Conservation (phyloP, 1,140 invertebrate genomes). For the Mya arenaria region DNA sequence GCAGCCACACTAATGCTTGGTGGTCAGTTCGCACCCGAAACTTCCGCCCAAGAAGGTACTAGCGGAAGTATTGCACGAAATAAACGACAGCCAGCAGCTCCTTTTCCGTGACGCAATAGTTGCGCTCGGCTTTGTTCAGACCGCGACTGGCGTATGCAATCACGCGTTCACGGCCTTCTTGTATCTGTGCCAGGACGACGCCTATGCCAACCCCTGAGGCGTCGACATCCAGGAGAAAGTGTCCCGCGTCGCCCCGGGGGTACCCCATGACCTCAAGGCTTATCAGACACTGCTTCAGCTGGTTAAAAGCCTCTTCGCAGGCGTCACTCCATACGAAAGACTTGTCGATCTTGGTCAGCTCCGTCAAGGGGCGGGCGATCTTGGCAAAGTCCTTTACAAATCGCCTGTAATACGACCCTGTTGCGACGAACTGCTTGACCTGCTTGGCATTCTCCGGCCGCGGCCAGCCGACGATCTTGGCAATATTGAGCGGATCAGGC, state of each 20-base stretch:
- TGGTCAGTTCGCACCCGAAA: constrained; percentile 66
- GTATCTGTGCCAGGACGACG: constrained; percentile 67
- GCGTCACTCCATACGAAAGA: constrained; percentile 15
- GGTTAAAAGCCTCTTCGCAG: constrained; percentile 56
- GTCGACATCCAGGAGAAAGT: constrained; percentile 67
- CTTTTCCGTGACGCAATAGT: constrained; percentile 68
- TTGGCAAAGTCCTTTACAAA: constrained; percentile 45
- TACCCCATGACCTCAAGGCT: constrained; percentile 2
- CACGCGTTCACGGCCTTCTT: constrained; percentile 58
- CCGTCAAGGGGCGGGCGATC: constrained; percentile 35
- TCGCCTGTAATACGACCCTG: constrained; percentile 32
- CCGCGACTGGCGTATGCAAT: constrained; percentile 61
- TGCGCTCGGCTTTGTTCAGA: constrained; percentile 77
- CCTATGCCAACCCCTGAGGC: constrained; percentile 68
- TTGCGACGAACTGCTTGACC: constrained; percentile 42
- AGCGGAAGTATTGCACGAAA: constrained; percentile 52
- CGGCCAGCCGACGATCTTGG: constrained; percentile 15
- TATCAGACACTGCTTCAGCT: constrained; percentile 38
- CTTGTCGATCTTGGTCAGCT: constrained; percentile 8
- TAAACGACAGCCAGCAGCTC: constrained; percentile 57
- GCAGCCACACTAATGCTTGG: constrained; percentile 57
- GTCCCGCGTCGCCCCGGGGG: constrained; percentile 40
- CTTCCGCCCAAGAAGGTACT: constrained; percentile 58
- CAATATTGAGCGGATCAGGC: constrained; percentile 12
- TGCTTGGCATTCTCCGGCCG: constrained; percentile 36